Base-by-base conservation (phyloP, 2,113 vertebrate species). In the Ptychochromis oligacanthus region DNA sequence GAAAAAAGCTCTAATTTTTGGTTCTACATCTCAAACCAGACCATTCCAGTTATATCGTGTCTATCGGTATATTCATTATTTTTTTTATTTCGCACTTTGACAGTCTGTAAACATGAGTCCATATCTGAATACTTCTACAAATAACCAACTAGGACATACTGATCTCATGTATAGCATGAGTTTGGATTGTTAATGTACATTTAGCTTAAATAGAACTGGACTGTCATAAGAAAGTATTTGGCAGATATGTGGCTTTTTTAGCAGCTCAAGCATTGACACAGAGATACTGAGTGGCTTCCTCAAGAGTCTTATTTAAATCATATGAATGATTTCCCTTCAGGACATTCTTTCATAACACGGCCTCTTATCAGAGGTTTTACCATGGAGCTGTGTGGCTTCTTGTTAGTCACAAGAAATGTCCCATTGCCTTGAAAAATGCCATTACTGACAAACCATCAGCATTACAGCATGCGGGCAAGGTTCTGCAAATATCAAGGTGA, bases 401-500 rank as follows among this genome's bases (percentile, higher is more conserved):
- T 26, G 15, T n/a, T 20, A 11, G 18, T 54, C 54, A 26, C 22
- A 14, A 82, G 61, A 62, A 79, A 60, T 77, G 58, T 59, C 57
- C 76, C 31, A 18, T 28, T 28, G 20, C 40, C 38, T 26, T 38
- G 38, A 26, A 20, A 84, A 78, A 55, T 36, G 28, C 55, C 87
- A 62, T 79, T 40, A 74, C 70, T 79, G 78, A 80, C 87, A 85
- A 4, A 65, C 49, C 57, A 75, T 75, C 24, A 82, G 49, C 84
- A 86, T 9, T 78, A 85, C 85, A 85, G 59, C 86, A 83, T 65
- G 76, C 31, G 62, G 57, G 54, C 31, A 10, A n/a, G 77, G 58
- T 76, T 75, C 58, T 80, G 57, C 80, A 91, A 86, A 86, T 80
- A 87, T 62, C 79, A 80, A 67, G 78, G 43, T 74, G 81, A 43